These are phyloP conservation scores for Syrrhaptes paradoxus DNA, from an alignment of 2,113 vertebrate genomes.

Conservation along the genomic window DNA sequence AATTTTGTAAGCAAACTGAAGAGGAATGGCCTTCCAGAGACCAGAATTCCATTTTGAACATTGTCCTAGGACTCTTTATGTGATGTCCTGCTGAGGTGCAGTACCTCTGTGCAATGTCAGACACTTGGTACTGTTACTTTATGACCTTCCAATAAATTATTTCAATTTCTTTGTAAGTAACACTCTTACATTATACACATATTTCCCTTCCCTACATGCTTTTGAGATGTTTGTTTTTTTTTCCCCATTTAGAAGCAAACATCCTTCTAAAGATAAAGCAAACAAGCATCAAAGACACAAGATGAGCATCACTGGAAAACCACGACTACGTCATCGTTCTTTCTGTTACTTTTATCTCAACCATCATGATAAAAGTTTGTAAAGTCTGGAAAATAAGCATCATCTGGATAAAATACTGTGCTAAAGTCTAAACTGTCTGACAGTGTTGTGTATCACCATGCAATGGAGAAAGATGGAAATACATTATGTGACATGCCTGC, in stretches of 20 bases:
- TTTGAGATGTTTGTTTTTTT: not conserved
- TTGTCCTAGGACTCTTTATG: not conserved
- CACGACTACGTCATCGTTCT: not conserved
- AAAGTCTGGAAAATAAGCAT: not conserved
- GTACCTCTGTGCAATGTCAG: not conserved
- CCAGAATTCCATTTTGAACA: not conserved
- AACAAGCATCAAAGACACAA: not conserved
- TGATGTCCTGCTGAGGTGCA: not conserved
- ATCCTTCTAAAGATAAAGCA: conserved; percentile 32
- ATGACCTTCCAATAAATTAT: not conserved
- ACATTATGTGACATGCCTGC: not conserved
- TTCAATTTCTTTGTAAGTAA: not conserved
- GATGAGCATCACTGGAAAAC: not conserved
- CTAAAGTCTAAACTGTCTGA: not conserved
- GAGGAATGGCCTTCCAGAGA: not conserved
- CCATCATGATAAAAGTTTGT: not conserved
- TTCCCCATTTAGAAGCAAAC: conserved; percentile 2
- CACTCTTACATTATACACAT: not conserved
- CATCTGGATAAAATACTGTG: not conserved
- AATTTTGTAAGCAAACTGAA: not conserved
- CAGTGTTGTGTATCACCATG: not conserved
- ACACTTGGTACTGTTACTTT: not conserved
- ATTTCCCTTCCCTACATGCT: not conserved
- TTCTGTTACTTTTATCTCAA: not conserved
- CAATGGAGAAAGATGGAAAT: not conserved